These are phyloP conservation scores for Budorcas taxicolor DNA, from an alignment of 2,113 vertebrate species.

Conservation along the genomic window DNA sequence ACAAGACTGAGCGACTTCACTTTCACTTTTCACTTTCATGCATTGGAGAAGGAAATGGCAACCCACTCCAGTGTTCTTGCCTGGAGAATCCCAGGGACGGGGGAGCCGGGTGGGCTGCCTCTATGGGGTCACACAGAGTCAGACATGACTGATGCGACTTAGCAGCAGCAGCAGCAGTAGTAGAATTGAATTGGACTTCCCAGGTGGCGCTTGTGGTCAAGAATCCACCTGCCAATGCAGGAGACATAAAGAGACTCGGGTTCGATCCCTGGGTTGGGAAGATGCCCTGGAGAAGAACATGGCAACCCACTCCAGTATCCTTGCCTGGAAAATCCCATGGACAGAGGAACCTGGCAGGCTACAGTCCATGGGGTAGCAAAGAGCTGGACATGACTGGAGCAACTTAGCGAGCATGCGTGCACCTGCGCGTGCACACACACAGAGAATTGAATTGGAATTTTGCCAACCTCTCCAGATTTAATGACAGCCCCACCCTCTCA, in stretches of 20 bases:
- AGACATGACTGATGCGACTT: not conserved
- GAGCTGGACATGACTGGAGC: not conserved
- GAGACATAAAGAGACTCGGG: not conserved
- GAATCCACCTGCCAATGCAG: not conserved
- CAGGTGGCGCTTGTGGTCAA: not conserved
- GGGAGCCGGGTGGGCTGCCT: too few relatives aligned
- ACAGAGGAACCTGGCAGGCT: not conserved
- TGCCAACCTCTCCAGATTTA: not conserved
- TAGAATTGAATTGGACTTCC: not conserved
- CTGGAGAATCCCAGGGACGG: too few relatives aligned
- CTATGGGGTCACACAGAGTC: not conserved
- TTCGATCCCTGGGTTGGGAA: not conserved
- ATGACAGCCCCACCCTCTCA: not conserved
- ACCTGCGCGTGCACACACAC: accelerated
- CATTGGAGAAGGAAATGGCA: too few relatives aligned
- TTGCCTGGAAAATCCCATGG: not conserved
- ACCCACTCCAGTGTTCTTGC: too few relatives aligned
- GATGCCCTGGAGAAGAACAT: not conserved
- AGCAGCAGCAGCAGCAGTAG: too few relatives aligned
- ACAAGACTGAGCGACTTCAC: too few relatives aligned
- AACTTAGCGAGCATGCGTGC: accelerated
- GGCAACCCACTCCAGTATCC: not conserved
- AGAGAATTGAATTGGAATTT: not conserved
- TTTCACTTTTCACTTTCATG: too few relatives aligned
- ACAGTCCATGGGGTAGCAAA: not conserved